Percentiles rank a stretch among this genome's conserved stretches.
Evolutionary conservation across 2,797 vertebrate species (phyloP).

Genomic region (Anabacerthia variegaticeps): DNA sequence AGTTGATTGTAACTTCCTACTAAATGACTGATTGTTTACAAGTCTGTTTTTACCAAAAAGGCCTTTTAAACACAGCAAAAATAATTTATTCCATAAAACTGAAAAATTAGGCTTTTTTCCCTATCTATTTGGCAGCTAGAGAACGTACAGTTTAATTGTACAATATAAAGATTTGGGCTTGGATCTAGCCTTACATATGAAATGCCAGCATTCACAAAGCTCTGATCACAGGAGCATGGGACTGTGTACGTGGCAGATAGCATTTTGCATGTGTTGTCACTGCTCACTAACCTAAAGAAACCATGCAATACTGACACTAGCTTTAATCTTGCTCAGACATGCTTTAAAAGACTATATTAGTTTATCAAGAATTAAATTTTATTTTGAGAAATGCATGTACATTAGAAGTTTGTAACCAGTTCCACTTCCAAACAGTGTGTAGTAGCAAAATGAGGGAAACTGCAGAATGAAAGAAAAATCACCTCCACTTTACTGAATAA

Average conservation of each 20-base stretch:
- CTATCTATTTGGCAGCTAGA: neutral
- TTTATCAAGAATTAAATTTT: neutral
- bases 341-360: neutral
- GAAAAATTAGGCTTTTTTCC: neutral
- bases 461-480: constrained; percentile 30
- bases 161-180: neutral
- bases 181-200: neutral
- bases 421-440: neutral
- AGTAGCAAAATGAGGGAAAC: neutral
- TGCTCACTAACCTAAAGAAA: neutral
- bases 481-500: neutral
- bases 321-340: neutral
- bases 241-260: neutral
- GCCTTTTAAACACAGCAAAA: neutral
- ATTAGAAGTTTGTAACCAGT: neutral
- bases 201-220: neutral
- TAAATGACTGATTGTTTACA: neutral
- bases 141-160: neutral
- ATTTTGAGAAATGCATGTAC: neutral
- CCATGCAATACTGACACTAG: neutral
- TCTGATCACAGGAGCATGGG: neutral
- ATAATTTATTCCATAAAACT: neutral
- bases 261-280: neutral
- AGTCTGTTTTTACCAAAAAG: neutral
- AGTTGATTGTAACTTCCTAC: neutral